A percentile compares a stretch with the other conserved stretches of the same genome.
phyloP scores from a whole-genome alignment of 2,888 invertebrate species.

The Hirtodrosophila cameraria region DNA sequence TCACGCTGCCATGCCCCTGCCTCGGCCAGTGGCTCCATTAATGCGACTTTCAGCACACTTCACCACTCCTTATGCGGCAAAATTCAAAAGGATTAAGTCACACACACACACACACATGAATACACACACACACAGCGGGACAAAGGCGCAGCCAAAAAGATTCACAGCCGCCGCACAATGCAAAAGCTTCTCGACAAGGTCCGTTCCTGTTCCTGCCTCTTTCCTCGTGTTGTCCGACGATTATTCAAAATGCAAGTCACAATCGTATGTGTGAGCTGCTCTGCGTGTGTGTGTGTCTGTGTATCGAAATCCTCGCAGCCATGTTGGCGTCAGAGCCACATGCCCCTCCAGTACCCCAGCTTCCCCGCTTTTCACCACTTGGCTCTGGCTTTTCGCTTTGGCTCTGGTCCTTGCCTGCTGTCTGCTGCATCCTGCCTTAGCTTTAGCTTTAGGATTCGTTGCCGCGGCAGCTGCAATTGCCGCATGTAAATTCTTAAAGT shows the following conservation, averaged over 20 bases:
- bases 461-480: slow-evolving; percentile 69
- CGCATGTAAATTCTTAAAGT: slow-evolving; percentile 82
- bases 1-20: slow-evolving; percentile 18
- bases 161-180: slow-evolving; percentile 73
- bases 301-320: slow-evolving; percentile 68
- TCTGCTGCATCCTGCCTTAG: too few species aligned
- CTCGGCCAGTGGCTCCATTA: slow-evolving; percentile 53
- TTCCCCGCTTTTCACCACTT: background rate
- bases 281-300: slow-evolving; percentile 41
- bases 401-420: slow-evolving; percentile 15
- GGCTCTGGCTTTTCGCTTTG: background rate
- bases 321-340: slow-evolving; percentile 68
- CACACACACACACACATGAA: slow-evolving; percentile 29
- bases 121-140: slow-evolving; percentile 25
- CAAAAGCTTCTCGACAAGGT: slow-evolving; percentile 66
- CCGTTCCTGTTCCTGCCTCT: slow-evolving; percentile 8
- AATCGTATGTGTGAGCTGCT: slow-evolving; percentile 37
- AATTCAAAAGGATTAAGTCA: slow-evolving; percentile 80
- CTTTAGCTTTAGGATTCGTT: slow-evolving; percentile 62
- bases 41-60: slow-evolving; percentile 26
- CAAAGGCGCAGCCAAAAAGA: slow-evolving; percentile 68
- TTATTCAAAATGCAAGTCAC: slow-evolving; percentile 79
- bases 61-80: slow-evolving; percentile 74
- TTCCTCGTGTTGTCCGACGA: slow-evolving; percentile 62
- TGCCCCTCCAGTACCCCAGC: background rate